A percentile compares a stretch with the other conserved stretches of the same genome.
Conservation (phyloP, 92 coral and sea anemone species). For the Siderastrea siderea region DNA sequence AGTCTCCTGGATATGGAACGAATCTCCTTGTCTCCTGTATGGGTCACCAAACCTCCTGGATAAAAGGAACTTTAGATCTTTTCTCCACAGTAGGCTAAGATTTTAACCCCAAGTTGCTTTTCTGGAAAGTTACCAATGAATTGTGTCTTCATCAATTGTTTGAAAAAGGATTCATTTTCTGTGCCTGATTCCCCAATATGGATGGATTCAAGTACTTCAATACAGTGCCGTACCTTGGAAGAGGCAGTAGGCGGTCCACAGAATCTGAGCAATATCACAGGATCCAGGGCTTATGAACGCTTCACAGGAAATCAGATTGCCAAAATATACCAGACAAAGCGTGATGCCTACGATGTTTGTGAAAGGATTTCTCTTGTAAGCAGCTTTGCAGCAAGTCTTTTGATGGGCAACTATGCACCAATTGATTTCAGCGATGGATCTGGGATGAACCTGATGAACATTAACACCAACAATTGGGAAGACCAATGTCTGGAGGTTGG, state of each 20-base stretch:
- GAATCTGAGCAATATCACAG: slow-evolving; percentile 87
- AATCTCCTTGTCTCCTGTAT: too few relatives aligned
- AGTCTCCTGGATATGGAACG: too few relatives aligned
- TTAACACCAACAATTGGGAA: slow-evolving; percentile 89
- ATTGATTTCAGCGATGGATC: slow-evolving; percentile 99
- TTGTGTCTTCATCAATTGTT: neutral
- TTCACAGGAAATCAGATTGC: slow-evolving; percentile 98
- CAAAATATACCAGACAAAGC: slow-evolving; percentile 83
- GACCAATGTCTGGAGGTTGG: slow-evolving; percentile 87
- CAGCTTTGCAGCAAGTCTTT: slow-evolving; percentile 93
- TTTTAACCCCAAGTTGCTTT: too few relatives aligned
- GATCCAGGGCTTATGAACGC: slow-evolving; percentile 97
- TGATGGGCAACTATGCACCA: slow-evolving; percentile 94
- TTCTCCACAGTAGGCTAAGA: too few relatives aligned
- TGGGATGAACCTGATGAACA: slow-evolving; percentile 96
- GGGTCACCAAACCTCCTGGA: too few relatives aligned
- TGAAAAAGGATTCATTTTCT: slow-evolving; percentile 85
- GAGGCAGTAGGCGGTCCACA: slow-evolving; percentile 89
- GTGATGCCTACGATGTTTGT: slow-evolving; percentile 79
- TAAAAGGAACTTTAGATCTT: too few relatives aligned
- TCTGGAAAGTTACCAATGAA: too few relatives aligned
- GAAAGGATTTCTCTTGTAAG: slow-evolving; percentile 93
- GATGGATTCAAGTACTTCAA: slow-evolving; percentile 98
- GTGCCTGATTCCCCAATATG: slow-evolving; percentile 92
- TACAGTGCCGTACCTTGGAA: slow-evolving; percentile 86